Conservation (phyloP, 2,888 invertebrate species). For the Tetranychus truncatus region DNA sequence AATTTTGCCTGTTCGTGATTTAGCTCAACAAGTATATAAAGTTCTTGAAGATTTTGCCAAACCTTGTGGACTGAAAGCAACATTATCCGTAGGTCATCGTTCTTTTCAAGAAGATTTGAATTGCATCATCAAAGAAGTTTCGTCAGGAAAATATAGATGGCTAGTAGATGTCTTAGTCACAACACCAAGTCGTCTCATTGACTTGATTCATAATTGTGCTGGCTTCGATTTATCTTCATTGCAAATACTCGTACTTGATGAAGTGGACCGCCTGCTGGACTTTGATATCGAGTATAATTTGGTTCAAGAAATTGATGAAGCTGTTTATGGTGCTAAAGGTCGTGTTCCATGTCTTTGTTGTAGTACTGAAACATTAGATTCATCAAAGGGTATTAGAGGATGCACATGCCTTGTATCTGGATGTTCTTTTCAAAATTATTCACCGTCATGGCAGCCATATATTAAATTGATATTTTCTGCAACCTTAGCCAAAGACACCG, state of each 20-base stretch:
- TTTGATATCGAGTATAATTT: slow-evolving; percentile 68
- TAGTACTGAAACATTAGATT: slow-evolving; percentile 10
- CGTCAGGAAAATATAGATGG: slow-evolving; percentile 32
- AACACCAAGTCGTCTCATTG: slow-evolving; percentile 39
- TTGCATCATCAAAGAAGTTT: slow-evolving; percentile 30
- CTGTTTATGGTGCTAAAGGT: slow-evolving; percentile 22
- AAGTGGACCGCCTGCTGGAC: slow-evolving; percentile 86
- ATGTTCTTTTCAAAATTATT: slow-evolving; percentile 14
- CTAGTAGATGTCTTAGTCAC: slow-evolving; percentile 38
- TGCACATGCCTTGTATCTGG: not conserved
- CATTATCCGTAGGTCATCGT: slow-evolving; percentile 46
- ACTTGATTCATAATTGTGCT: slow-evolving; percentile 36
- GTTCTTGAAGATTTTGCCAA: slow-evolving; percentile 46
- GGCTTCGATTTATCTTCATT: slow-evolving; percentile 29
- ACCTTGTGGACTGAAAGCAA: slow-evolving; percentile 44
- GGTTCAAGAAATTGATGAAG: slow-evolving; percentile 33
- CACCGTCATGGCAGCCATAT: slow-evolving; percentile 28
- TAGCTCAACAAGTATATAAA: slow-evolving; percentile 69
- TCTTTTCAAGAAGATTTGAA: slow-evolving; percentile 39
- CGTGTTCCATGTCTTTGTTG: slow-evolving; percentile 14
- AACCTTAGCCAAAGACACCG: slow-evolving; percentile 86
- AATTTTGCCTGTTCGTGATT: slow-evolving; percentile 77
- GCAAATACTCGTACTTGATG: slow-evolving; percentile 74
- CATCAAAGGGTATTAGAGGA: not conserved
- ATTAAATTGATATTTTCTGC: slow-evolving; percentile 95